These are phyloP conservation scores for Phrynosoma blainvillii DNA, from an alignment of 2,113 vertebrate species.

Conservation along the genomic window DNA sequence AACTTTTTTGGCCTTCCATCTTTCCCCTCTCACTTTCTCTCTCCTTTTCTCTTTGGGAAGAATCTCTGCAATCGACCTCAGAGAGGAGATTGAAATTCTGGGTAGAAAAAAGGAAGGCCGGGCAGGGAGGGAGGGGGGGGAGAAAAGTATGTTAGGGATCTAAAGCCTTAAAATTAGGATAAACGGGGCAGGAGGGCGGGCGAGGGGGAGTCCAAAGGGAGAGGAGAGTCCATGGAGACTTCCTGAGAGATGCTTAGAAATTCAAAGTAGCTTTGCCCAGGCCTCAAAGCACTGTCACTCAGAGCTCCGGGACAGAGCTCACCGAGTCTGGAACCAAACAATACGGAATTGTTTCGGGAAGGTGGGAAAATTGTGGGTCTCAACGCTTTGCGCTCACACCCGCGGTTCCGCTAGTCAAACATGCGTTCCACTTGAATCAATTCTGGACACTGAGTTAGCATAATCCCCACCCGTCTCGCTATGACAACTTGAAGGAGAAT, in stretches of 20 bases:
- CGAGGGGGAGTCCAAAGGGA: constrained; percentile 17
- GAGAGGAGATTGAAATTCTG: background rate
- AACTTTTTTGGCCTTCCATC: background rate
- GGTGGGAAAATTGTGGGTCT: constrained; percentile 74
- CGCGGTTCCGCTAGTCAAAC: constrained; percentile 80
- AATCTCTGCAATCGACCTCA: background rate
- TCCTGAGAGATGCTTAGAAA: constrained; percentile 78
- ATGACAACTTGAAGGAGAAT: constrained; percentile 82
- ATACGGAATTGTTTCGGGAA: constrained; percentile 76
- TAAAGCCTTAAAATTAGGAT: constrained; percentile 53
- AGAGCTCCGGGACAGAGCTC: constrained; percentile 67
- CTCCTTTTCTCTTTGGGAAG: background rate
- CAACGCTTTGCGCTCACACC: constrained; percentile 69
- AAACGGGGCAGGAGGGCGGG: background rate
- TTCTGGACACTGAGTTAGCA: constrained; percentile 78
- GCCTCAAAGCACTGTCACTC: constrained; percentile 66
- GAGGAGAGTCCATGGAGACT: constrained; percentile 73
- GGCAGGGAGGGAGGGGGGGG: background rate
- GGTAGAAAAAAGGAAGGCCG: background rate
- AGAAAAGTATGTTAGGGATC: constrained; percentile 28
- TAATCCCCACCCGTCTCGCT: constrained; percentile 76
- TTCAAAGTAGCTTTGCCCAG: constrained; percentile 69
- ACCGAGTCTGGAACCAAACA: constrained; percentile 68
- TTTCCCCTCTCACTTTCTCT: background rate
- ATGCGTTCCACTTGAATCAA: constrained; percentile 82